Percentiles rank a stretch among this genome's conserved stretches.
Evolutionary conservation across 2,113 vertebrate species (phyloP).

Genomic region (Phaethornis superciliosus): DNA sequence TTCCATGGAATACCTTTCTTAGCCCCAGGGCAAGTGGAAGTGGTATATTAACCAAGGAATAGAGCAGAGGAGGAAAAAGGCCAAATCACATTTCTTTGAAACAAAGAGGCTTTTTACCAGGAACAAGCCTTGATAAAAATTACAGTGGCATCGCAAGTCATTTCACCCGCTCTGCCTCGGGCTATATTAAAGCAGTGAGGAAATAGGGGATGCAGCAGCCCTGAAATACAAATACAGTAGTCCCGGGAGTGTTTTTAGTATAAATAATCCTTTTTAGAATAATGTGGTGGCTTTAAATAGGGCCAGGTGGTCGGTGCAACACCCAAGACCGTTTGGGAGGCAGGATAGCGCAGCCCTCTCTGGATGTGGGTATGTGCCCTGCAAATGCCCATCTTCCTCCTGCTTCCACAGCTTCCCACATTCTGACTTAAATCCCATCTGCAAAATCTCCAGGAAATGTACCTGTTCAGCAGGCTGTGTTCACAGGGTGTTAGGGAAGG

Average conservation of each 20-base stretch:
- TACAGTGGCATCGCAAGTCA: conserved; percentile 79
- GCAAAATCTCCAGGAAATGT: not conserved
- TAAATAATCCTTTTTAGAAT: conserved; percentile 78
- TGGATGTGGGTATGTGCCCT: not conserved
- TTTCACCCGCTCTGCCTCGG: conserved; percentile 74
- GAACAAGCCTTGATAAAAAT: conserved; percentile 87
- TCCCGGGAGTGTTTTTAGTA: conserved; percentile 71
- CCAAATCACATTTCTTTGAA: conserved; percentile 83
- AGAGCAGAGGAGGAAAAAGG: conserved; percentile 77
- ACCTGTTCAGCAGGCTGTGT: rapidly evolving
- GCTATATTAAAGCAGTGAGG: conserved; percentile 73
- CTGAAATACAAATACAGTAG: conserved; percentile 67
- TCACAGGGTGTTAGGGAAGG: rapidly evolving
- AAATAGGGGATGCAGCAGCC: conserved; percentile 71
- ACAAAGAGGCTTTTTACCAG: conserved; percentile 85
- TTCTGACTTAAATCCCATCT: not conserved
- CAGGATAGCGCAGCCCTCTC: rapidly evolving
- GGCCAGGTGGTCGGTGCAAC: conserved; percentile 70
- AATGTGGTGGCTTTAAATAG: conserved; percentile 64
- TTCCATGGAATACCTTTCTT: conserved; percentile 78
- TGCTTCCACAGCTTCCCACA: not conserved
- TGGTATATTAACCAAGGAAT: conserved; percentile 82
- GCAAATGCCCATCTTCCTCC: rapidly evolving
- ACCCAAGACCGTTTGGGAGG: not conserved
- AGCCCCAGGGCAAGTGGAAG: conserved; percentile 79